Evolutionary conservation across 2,113 vertebrate species (phyloP), one percentile per base, ranked within the genome.

Genomic region (Colistium nudipinnis): DNA sequence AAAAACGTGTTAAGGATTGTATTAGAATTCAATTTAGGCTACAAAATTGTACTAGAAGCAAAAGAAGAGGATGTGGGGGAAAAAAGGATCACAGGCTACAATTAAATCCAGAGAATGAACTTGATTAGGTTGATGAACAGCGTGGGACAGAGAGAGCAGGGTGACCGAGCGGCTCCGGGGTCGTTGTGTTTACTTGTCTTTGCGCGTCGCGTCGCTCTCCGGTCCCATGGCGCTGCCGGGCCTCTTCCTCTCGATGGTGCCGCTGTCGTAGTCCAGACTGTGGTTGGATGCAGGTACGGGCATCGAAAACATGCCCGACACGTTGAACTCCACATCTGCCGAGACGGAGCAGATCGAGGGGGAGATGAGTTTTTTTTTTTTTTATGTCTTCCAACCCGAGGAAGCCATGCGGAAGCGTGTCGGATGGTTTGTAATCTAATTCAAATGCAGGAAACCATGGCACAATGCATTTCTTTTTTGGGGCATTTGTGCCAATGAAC

Each of bases 281-380:
- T 95, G 95, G 89, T 94, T 96, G 4, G 93, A 91, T 27, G 95
- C 88, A 20, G 94, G 94, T 0, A 93, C 87, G 13, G 96, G 93
- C 88, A 94, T 90, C n/a, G 94, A 95, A 54, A 99, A 99, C 7
- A 95, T 95, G 72, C 96, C 97, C 0, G 97, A 98, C 25, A 98
- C 96, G 0, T 99, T 99, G 85, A 99, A 99, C 61, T 99, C 97
- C 78, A 99, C 90, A 8, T 99, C 98, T 99, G 91, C 5, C 56
- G 27, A 77, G 60, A 9, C 3, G 56, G 36, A 78, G 7, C 65
- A 16, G 22, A 24, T 25, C n/a, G n/a, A n/a, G n/a, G n/a, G n/a
- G n/a, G n/a, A n/a, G n/a, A n/a, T n/a, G n/a, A n/a, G n/a, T n/a
- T n/a, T n/a, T n/a, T n/a, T n/a, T n/a, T n/a, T n/a, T n/a, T n/a